phyloP scores from a whole-genome alignment of 2,888 invertebrate species.

The Drosophila fungiperda region DNA sequence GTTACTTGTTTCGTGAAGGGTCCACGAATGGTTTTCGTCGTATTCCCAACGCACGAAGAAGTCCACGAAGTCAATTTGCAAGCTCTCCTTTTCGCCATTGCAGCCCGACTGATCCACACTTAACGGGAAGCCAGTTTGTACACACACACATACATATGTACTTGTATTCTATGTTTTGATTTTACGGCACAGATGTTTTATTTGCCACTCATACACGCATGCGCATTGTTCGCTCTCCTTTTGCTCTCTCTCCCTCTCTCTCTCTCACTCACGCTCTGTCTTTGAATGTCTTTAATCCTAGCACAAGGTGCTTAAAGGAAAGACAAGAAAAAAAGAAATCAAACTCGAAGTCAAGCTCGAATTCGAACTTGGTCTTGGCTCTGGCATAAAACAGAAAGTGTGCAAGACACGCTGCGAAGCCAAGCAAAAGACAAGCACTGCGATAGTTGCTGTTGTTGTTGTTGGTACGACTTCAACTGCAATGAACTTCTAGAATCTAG shows the following conservation, averaged over 20 bases:
- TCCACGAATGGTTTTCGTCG: conserved; percentile 41
- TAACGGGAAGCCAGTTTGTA: conserved; percentile 46
- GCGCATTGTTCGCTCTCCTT: conserved; percentile 43
- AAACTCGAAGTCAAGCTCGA: conserved; percentile 16
- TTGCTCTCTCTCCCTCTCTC: conserved; percentile 3
- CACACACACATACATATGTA: neutral
- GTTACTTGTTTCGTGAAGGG: conserved; percentile 70
- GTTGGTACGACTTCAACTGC: conserved; percentile 68
- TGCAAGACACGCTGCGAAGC: conserved; percentile 74
- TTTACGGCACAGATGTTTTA: conserved; percentile 79
- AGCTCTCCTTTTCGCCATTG: conserved; percentile 61
- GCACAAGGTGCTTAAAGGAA: conserved; percentile 73
- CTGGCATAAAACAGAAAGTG: conserved; percentile 75
- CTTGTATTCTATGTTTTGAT: conserved; percentile 73
- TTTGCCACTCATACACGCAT: conserved; percentile 52
- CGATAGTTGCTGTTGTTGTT: conserved; percentile 44
- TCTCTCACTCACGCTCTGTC: conserved; percentile 23
- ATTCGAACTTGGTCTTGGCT: conserved; percentile 5
- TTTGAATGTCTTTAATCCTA: conserved; percentile 79
- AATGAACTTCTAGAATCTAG: conserved; percentile 80
- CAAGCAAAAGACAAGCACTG: conserved; percentile 67
- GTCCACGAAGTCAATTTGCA: conserved; percentile 76
- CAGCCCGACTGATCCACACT: conserved; percentile 56
- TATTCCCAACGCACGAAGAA: conserved; percentile 14
- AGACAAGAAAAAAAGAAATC: conserved; percentile 1